These are phyloP conservation scores for Autographa gamma DNA, from an alignment of 2,888 invertebrate species.

Conservation along the genomic window DNA sequence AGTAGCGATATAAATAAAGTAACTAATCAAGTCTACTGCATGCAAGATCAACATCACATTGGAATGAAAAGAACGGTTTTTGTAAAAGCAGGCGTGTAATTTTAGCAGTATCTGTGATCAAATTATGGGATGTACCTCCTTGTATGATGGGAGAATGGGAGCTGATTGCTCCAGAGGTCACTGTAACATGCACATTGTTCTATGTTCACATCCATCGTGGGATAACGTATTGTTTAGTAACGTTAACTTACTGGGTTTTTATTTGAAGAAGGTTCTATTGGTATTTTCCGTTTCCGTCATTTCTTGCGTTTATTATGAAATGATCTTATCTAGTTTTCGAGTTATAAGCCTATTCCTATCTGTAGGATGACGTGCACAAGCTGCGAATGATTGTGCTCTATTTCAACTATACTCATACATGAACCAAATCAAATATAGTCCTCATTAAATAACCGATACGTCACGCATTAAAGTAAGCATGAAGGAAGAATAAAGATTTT, in stretches of 20 bases:
- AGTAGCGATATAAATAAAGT: not conserved
- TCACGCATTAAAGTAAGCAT: no score
- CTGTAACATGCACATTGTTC: constrained; percentile 45
- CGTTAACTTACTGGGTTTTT: constrained; percentile 19
- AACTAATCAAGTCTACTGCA: not conserved
- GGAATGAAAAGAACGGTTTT: constrained; percentile 22
- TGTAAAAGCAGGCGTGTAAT: constrained; percentile 29
- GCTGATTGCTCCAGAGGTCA: constrained; percentile 51
- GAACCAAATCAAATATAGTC: no score
- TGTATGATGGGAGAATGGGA: constrained; percentile 48
- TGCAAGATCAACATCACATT: constrained; percentile 16
- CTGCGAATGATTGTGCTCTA: no score
- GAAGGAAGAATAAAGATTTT: no score
- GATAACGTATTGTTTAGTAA: constrained; percentile 40
- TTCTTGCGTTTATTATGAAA: not conserved
- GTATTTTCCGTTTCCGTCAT: constrained; percentile 33
- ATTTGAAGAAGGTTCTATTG: constrained; percentile 19
- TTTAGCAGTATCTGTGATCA: constrained; percentile 48
- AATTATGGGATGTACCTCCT: constrained; percentile 38
- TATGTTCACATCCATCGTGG: constrained; percentile 48
- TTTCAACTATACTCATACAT: no score
- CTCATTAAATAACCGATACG: no score
- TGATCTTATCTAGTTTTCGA: not conserved
- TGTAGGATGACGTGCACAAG: no score
- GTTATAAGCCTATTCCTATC: not conserved